Conservation (phyloP, 2,113 vertebrate genomes). For the Isichthys henryi region DNA sequence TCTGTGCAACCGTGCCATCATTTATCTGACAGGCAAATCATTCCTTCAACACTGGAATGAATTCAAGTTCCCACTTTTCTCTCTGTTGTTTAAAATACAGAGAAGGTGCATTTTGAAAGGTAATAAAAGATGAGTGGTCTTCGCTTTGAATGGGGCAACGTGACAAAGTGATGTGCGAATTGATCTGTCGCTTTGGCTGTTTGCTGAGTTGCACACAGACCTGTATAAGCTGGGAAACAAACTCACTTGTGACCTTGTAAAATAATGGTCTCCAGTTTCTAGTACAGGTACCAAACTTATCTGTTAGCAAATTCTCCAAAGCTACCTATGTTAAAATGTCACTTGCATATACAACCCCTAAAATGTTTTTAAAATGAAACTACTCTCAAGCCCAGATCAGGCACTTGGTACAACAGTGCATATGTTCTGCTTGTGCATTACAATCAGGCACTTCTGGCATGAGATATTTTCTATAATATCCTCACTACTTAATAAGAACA, state of each 20-base stretch:
- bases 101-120: neutral
- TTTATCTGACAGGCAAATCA: slow-evolving; percentile 2
- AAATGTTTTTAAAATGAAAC: neutral
- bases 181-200: neutral
- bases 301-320: neutral
- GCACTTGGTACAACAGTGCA: neutral
- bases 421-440: too few species aligned
- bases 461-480: too few species aligned
- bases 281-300: neutral
- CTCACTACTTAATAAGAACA: too few species aligned
- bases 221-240: neutral
- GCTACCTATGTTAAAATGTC: neutral
- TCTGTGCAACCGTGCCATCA: neutral
- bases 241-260: neutral
- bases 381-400: neutral
- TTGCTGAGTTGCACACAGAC: neutral
- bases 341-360: neutral
- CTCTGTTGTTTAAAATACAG: slow-evolving; percentile 4
- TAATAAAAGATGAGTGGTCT: slow-evolving; percentile 2
- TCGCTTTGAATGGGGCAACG: neutral
- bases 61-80: slow-evolving; percentile 12
- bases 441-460: too few species aligned
- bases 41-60: neutral
- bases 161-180: neutral
- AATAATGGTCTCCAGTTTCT: neutral